Evolutionary conservation across 2,888 invertebrate species (phyloP).

Genomic region (Isotomurus palustris): DNA sequence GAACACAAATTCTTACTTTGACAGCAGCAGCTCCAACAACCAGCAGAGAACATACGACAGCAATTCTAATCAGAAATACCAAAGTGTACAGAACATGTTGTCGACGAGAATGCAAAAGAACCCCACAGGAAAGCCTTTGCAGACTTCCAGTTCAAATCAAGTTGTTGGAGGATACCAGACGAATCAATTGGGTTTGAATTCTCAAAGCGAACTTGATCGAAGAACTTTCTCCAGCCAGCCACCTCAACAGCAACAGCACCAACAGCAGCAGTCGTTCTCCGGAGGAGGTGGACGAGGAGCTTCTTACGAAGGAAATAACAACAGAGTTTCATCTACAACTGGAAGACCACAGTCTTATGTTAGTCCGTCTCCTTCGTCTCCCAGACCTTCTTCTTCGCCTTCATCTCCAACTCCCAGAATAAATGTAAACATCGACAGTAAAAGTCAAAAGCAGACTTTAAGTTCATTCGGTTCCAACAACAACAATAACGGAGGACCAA

Average conservation of each 20-base stretch:
- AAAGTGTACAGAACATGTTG: background rate
- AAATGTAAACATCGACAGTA: constrained; percentile 3
- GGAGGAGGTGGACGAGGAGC: constrained; percentile 9
- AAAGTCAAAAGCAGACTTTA: background rate
- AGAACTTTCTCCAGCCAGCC: constrained; percentile 19
- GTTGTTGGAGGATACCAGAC: constrained; percentile 1
- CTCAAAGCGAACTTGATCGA: background rate
- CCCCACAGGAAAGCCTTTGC: background rate
- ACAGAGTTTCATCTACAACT: background rate
- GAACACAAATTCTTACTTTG: background rate
- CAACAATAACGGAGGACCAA: background rate
- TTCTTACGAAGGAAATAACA: background rate
- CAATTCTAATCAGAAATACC: background rate
- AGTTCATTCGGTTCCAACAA: background rate
- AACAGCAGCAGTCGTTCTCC: constrained; percentile 4
- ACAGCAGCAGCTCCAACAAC: background rate
- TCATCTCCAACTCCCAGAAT: background rate
- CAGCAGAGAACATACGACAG: too few species aligned
- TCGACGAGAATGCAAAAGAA: background rate
- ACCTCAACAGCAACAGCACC: constrained; percentile 22
- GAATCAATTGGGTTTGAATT: too few species aligned
- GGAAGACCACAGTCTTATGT: background rate
- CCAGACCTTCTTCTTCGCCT: constrained; percentile 1
- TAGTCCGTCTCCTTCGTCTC: background rate
- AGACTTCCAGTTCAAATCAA: background rate